Evolutionary conservation across 2,888 invertebrate species (phyloP).

Genomic region (Acronicta aceris): DNA sequence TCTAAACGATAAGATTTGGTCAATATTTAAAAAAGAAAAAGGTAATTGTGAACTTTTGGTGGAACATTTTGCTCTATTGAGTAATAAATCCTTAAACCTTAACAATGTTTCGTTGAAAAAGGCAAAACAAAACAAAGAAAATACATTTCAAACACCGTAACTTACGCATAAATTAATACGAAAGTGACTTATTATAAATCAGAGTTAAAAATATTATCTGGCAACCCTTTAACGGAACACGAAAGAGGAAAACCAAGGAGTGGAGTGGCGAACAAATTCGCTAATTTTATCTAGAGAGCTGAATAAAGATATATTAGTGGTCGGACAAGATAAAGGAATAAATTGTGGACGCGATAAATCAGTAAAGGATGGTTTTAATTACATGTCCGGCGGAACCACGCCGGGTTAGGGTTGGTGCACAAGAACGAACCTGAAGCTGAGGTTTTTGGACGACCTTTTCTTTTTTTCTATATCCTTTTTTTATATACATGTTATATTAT

Average conservation of each 20-base stretch:
- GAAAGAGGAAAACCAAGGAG: slow-evolving; percentile 65
- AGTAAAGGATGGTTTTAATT: slow-evolving; percentile 88
- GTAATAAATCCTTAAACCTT: not conserved
- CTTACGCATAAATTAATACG: slow-evolving; percentile 43
- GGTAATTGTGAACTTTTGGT: not conserved
- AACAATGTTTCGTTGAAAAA: not conserved
- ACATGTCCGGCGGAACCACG: slow-evolving; percentile 76
- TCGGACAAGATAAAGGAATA: slow-evolving; percentile 87
- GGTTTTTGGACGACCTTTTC: not conserved
- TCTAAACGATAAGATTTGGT: slow-evolving; percentile 2
- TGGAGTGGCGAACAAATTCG: slow-evolving; percentile 78
- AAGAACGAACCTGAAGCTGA: slow-evolving; percentile 18
- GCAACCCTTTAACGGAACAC: slow-evolving; percentile 77
- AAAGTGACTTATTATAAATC: slow-evolving; percentile 68
- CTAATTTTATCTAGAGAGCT: slow-evolving; percentile 83
- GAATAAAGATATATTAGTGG: slow-evolving; percentile 88
- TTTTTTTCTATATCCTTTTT: no score
- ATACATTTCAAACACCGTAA: not conserved
- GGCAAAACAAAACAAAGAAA: not conserved
- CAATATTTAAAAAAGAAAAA: not conserved
- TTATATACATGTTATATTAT: no score
- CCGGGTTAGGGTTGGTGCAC: slow-evolving; percentile 53
- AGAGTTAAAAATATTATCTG: slow-evolving; percentile 72
- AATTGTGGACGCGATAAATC: slow-evolving; percentile 88
- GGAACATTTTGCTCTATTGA: not conserved